These are phyloP conservation scores for Ophraella communa DNA, from an alignment of 2,888 invertebrate genomes.

Conservation along the genomic window DNA sequence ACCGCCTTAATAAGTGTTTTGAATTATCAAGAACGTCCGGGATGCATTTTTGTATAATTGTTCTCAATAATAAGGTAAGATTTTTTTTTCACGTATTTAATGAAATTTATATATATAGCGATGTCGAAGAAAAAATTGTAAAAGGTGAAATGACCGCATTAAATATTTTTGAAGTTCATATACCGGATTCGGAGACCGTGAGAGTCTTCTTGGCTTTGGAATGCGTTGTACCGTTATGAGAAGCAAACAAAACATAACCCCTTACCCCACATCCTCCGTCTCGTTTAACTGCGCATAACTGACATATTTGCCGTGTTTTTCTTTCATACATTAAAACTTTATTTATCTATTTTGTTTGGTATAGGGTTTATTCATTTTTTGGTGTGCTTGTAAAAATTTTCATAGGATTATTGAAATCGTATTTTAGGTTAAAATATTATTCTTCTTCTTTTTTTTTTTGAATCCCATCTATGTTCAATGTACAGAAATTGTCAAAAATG, in stretches of 20 bases:
- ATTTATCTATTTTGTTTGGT: not conserved
- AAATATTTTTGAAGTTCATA: conserved; percentile 30
- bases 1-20: not conserved
- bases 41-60: not conserved
- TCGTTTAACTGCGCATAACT: conserved; percentile 50
- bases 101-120: too few species aligned
- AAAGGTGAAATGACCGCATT: conserved; percentile 22
- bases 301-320: conserved; percentile 41
- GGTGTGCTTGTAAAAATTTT: too few species aligned
- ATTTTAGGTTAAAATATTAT: too few species aligned
- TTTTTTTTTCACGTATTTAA: conserved; percentile 25
- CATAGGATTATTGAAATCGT: too few species aligned
- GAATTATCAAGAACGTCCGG: not conserved
- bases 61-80: conserved; percentile 45
- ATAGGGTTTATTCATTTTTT: too few species aligned
- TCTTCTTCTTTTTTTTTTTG: too few species aligned
- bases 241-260: conserved; percentile 50
- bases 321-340: not conserved
- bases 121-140: not conserved
- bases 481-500: too few species aligned
- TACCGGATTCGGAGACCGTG: conserved; percentile 34
- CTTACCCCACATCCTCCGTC: conserved; percentile 29
- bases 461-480: too few species aligned
- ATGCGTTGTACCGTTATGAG: conserved; percentile 54
- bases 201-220: conserved; percentile 48